Conservation (phyloP, 2,888 invertebrate genomes). For the Yponomeuta cagnagella region DNA sequence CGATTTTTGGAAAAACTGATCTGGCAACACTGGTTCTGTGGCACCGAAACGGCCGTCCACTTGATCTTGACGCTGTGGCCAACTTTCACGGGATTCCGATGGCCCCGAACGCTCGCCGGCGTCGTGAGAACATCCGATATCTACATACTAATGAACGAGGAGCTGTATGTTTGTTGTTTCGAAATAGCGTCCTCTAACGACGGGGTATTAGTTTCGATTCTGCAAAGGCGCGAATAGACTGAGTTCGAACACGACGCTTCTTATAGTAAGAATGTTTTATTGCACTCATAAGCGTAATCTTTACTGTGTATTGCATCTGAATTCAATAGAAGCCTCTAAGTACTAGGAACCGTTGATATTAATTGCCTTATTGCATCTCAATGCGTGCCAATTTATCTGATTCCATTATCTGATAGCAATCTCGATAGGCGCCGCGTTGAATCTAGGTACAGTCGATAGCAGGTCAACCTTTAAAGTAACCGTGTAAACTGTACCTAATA, state of each 20-base stretch:
- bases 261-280: no score
- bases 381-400: background rate
- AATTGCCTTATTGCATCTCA: background rate
- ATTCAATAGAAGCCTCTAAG: background rate
- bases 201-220: background rate
- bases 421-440: background rate
- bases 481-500: no score
- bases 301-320: no score
- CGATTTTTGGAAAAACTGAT: no score
- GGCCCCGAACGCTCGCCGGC: constrained; percentile 28
- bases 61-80: constrained; percentile 58
- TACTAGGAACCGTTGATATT: background rate
- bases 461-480: no score
- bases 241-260: no score
- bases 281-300: no score
- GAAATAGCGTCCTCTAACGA: background rate
- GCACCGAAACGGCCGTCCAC: constrained; percentile 43
- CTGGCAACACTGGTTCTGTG: background rate
- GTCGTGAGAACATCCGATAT: constrained; percentile 45
- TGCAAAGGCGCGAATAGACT: no score
- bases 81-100: constrained; percentile 73
- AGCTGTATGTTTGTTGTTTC: background rate
- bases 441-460: no score
- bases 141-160: constrained; percentile 7
- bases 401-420: background rate